Evolutionary conservation across 1,140 invertebrate species (phyloP).

Genomic region (Lepidurus arcticus): DNA sequence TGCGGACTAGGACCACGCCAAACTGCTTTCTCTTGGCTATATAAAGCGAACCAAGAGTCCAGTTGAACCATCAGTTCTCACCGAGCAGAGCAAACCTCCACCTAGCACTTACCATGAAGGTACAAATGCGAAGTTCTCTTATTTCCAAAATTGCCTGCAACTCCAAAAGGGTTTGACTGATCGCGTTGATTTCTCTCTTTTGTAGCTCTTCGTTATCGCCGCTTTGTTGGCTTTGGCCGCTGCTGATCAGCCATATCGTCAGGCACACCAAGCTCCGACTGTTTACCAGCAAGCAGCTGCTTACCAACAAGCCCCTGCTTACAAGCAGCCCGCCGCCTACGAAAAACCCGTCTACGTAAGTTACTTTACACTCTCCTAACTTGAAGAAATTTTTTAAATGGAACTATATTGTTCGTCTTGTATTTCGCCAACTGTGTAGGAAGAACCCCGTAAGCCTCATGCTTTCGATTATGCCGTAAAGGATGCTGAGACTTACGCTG

Average conservation of each 20-base stretch:
- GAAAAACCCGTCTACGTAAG: conserved; percentile 25
- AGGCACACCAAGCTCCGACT: background rate
- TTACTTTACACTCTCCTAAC: background rate
- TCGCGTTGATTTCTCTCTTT: background rate
- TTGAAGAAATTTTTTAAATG: background rate
- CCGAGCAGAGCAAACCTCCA: background rate
- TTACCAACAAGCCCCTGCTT: background rate
- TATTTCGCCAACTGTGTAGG: background rate
- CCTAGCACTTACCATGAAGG: background rate
- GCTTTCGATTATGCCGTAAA: conserved; percentile 66
- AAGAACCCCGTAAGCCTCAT: conserved; percentile 59
- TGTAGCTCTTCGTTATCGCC: conserved; percentile 10
- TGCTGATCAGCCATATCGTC: background rate
- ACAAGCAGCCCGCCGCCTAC: background rate
- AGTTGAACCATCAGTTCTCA: conserved; percentile 8
- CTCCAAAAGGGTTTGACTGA: background rate
- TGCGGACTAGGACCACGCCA: background rate
- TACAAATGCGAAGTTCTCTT: background rate
- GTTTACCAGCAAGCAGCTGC: conserved; percentile 1
- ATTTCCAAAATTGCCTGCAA: background rate
- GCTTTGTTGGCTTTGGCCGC: conserved; percentile 27
- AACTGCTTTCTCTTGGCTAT: background rate
- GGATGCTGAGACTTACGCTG: conserved; percentile 60
- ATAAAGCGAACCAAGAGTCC: background rate
- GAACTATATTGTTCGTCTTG: background rate